A percentile compares a stretch with the other conserved stretches of the same genome.
Evolutionary conservation across 2,797 vertebrate species (phyloP).

Genomic region (Lemur catta): DNA sequence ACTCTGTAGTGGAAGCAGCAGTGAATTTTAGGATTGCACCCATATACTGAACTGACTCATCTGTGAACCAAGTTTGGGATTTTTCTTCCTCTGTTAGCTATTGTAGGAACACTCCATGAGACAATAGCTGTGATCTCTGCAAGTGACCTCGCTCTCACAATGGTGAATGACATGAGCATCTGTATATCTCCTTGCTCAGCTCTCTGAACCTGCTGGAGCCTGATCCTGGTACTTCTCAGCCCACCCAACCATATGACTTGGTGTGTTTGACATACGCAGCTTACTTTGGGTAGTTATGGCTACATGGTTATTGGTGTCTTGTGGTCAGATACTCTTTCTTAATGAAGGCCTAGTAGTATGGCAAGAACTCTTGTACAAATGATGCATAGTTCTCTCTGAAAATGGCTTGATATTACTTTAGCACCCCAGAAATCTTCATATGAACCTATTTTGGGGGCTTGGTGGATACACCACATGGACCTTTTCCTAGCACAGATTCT

Average conservation of each 20-base stretch:
- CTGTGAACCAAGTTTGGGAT: not conserved
- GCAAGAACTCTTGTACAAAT: not conserved
- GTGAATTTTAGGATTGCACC: not conserved
- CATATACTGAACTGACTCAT: not conserved
- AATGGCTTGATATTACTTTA: not conserved
- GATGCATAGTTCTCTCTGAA: not conserved
- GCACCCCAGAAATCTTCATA: not conserved
- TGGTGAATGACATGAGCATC: not conserved
- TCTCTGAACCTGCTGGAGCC: not conserved
- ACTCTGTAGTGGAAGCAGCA: not conserved
- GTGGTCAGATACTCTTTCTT: not conserved
- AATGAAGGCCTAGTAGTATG: not conserved
- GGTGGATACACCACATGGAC: not conserved
- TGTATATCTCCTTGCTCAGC: accelerated
- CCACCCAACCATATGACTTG: not conserved
- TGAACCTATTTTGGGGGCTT: not conserved
- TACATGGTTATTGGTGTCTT: not conserved
- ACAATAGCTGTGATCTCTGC: not conserved
- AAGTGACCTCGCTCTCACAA: not conserved
- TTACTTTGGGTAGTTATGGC: not conserved
- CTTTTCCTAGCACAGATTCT: not conserved
- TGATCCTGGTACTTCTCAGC: not conserved
- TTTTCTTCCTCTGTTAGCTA: not conserved
- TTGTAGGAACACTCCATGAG: not conserved
- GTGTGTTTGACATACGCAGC: not conserved